Base-by-base conservation (phyloP, 2,797 vertebrate genomes). In the Sciurus vulgaris region DNA sequence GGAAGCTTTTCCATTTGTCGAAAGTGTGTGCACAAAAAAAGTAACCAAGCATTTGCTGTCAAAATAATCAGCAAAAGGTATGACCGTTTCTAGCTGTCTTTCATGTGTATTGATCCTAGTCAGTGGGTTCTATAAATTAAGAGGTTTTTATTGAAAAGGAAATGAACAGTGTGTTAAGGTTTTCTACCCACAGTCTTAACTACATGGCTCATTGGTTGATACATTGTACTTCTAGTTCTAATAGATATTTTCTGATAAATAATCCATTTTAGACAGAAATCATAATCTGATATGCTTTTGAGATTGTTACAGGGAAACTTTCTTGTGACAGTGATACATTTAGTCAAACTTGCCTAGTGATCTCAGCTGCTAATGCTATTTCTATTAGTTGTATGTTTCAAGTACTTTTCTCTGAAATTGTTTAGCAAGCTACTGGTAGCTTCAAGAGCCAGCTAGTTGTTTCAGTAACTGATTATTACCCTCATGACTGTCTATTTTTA, bases 1-100 rank as follows among this genome's bases (percentile, higher is more conserved):
- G 99, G 99, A 54, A 99, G 99, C 98, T 99, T 99, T 98, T 99
- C 99, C 89, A 99, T 99, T 98, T 99, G 99, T 98, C 99, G 99
- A 97, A 99, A 99, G 93, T 99, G 99, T 97, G 98, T 98, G 91
- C 99, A 99, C 98, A 99, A 99, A 98, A 99, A 99, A 98, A 99
- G 99, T 7, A 99, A 99, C 84, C 99, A 99, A 98, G 99, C 99
- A 87, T 99, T 99, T 78, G 99, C 99, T 12, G 99, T 99, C 97
- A 99, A 99, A 98, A 99, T 99, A 92, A 99, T 99, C 98, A 99
- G 99, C 98, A 99, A 99, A 98, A 99, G 99, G 99, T 99, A 98
- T 86, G 96, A 93, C 95, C 86, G 79, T 97, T 97, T 94, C 94
- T 63, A 94, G 97, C 82, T 49, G 51, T 86, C 30, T 97, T 96